Percentiles rank a stretch among this genome's conserved stretches.
Evolutionary conservation across 2,797 vertebrate species (phyloP).

Genomic region (Glyptemys insculpta): DNA sequence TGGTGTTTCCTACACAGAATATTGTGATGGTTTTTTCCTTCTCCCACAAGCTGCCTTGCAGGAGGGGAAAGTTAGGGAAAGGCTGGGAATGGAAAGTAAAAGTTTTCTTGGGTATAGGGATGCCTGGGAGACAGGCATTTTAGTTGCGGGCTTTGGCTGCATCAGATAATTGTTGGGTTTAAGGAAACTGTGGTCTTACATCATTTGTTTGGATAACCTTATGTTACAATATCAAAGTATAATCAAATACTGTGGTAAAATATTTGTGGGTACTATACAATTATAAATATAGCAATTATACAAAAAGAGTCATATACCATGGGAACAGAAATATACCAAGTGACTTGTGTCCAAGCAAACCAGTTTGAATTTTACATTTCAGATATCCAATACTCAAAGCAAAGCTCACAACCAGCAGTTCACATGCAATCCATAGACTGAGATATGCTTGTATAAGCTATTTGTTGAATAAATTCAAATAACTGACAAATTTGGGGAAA

Average conservation of each 20-base stretch:
- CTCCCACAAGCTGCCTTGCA: not conserved
- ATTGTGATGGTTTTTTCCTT: not conserved
- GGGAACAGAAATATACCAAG: not conserved
- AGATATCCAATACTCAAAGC: not conserved
- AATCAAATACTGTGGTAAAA: not conserved
- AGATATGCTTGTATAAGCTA: not conserved
- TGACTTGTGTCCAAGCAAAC: not conserved
- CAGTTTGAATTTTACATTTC: not conserved
- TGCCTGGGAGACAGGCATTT: accelerated
- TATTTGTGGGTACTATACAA: not conserved
- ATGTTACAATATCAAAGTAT: not conserved
- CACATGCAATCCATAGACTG: not conserved
- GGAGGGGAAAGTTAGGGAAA: not conserved
- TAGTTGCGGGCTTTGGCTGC: not conserved
- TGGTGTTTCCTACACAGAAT: accelerated
- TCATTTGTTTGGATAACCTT: not conserved
- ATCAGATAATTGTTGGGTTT: not conserved
- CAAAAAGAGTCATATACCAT: not conserved
- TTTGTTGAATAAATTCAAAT: not conserved
- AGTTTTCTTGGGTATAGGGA: not conserved
- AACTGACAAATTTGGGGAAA: constrained; percentile 7
- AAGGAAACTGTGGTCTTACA: not conserved
- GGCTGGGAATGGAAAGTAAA: not conserved
- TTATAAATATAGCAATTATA: not conserved
- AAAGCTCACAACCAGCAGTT: not conserved